phyloP scores from a whole-genome alignment of 2,888 invertebrate species.

The Opisthograptis luteolata region DNA sequence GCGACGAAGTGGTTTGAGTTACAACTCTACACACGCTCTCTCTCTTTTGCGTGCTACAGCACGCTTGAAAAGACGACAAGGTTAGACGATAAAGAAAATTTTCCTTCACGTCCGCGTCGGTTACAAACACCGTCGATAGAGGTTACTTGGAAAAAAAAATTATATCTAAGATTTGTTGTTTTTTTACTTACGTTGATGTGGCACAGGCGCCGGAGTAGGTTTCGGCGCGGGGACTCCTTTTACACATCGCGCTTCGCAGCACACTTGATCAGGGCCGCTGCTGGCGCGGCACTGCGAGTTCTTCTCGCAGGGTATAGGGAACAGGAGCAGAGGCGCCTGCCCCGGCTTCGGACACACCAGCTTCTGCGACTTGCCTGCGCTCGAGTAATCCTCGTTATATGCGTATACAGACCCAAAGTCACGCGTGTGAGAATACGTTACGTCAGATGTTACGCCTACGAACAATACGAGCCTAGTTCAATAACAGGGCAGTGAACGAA shows the following conservation, averaged over 20 bases:
- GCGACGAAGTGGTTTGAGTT: too few species aligned
- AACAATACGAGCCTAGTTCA: constrained; percentile 53
- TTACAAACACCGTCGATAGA: too few species aligned
- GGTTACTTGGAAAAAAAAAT: too few species aligned
- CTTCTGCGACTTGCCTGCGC: constrained; percentile 72
- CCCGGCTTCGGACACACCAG: constrained; percentile 73
- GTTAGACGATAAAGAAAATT: too few species aligned
- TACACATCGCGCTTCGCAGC: constrained; percentile 83
- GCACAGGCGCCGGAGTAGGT: constrained; percentile 62
- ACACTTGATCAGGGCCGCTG: constrained; percentile 74
- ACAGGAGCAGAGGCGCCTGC: constrained; percentile 64
- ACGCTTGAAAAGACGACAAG: too few species aligned
- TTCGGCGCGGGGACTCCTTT: constrained; percentile 85
- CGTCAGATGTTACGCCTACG: constrained; percentile 55
- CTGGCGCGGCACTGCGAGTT: constrained; percentile 73
- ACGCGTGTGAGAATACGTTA: constrained; percentile 53
- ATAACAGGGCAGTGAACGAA: constrained; percentile 42
- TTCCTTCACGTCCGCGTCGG: too few species aligned
- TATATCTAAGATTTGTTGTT: too few species aligned
- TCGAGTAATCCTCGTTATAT: constrained; percentile 56
- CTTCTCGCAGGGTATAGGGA: constrained; percentile 76
- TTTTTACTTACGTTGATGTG: constrained; percentile 79
- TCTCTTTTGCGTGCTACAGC: too few species aligned
- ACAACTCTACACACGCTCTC: too few species aligned
- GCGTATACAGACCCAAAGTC: constrained; percentile 47